Conservation (phyloP, 2,888 invertebrate genomes). For the Ptychoptera albimana region DNA sequence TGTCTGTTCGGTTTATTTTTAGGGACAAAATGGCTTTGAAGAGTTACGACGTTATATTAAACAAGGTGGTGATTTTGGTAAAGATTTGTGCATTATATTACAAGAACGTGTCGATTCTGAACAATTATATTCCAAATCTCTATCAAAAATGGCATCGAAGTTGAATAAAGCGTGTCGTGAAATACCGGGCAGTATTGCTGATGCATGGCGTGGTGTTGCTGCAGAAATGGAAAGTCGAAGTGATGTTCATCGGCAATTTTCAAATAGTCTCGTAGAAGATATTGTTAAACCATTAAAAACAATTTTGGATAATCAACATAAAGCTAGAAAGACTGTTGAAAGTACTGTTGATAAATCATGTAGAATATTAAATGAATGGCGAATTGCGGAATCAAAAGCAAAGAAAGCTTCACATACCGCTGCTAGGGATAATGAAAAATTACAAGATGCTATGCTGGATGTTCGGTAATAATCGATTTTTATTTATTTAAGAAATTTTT, state of each 20-base stretch:
- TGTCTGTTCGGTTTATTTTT: constrained; percentile 25
- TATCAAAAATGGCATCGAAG: constrained; percentile 75
- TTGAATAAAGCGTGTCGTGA: constrained; percentile 68
- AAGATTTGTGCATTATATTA: constrained; percentile 73
- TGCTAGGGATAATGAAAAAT: constrained; percentile 80
- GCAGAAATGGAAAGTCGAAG: constrained; percentile 85
- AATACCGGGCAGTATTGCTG: constrained; percentile 61
- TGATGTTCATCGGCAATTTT: constrained; percentile 74
- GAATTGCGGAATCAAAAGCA: constrained; percentile 71
- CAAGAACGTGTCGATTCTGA: constrained; percentile 91
- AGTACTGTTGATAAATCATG: constrained; percentile 73
- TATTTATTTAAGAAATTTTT: background rate
- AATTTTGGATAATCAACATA: constrained; percentile 53
- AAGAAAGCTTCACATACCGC: constrained; percentile 79
- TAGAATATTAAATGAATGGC: constrained; percentile 67
- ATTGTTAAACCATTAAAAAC: constrained; percentile 74
- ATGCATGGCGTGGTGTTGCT: constrained; percentile 84
- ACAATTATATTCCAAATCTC: constrained; percentile 75
- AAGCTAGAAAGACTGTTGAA: constrained; percentile 56
- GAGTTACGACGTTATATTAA: constrained; percentile 84
- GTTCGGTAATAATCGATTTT: constrained; percentile 24
- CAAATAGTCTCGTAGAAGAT: constrained; percentile 66
- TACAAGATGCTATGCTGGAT: constrained; percentile 60
- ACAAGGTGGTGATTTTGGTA: constrained; percentile 88
- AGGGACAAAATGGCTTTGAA: constrained; percentile 90